Base-by-base conservation (phyloP, 2,888 invertebrate genomes). In the Drosophila lacicola region DNA sequence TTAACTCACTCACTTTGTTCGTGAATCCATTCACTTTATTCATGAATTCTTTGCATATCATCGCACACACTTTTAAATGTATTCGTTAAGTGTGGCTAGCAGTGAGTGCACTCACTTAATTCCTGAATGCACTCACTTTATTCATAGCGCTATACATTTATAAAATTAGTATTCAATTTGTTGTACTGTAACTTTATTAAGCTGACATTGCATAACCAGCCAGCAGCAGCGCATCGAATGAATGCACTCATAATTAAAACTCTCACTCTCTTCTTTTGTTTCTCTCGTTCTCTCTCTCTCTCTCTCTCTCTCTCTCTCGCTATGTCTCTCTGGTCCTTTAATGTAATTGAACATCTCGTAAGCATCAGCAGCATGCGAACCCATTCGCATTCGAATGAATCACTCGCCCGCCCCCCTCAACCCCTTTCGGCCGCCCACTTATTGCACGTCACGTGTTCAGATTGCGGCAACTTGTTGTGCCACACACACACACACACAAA, bases 381-480 rank as follows among this genome's bases (percentile, higher is more conserved):
- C 19, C 13, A 47, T 25, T 50, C 19, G 19, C 11, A 14, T 19
- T 42, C 21, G 4, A 41, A 58, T 3, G 14, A 17, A 41, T 10
- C n/a, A 39, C 8, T 11, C 10, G 1, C 25, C 13, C 44, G 13
- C 21, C 0, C 44, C 4, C 13, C n/a, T n/a, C 9, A 0, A 3
- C 4, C 9, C 10, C 14, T 10, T 25, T 25, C 25, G 25, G 0
- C 2, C 10, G n/a, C 33, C 10, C 50, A 10, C 17, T 4, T 13
- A 42, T 14, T n/a, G 46, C 21, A 42, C 57, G 58, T 66, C 65
- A 71, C 70, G 64, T 70, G 57, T 65, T 70, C 41, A 13, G 50
- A 21, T 54, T 45, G 65, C 29, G 45, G 58, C 65, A 70, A 70
- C 70, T 64, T 64, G 39, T 70, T 70, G 70, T 41, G 70, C 17